These are phyloP conservation scores for Thera britannica DNA, from an alignment of 2,888 invertebrate genomes.

Conservation along the genomic window DNA sequence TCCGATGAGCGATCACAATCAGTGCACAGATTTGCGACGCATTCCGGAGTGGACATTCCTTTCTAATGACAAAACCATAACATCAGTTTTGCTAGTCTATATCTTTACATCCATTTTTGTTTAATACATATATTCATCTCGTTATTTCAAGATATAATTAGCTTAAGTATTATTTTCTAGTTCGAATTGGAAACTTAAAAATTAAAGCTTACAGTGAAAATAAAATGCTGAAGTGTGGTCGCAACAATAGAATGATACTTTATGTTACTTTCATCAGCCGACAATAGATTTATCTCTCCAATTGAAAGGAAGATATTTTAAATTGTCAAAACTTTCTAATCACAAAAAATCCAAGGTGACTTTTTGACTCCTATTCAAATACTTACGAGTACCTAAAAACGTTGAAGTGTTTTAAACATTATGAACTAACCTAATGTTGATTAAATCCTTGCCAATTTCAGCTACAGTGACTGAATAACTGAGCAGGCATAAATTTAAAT, in stretches of 20 bases:
- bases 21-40: constrained; percentile 47
- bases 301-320: neutral
- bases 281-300: neutral
- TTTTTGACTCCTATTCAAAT: too few relatives aligned
- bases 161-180: neutral
- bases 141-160: neutral
- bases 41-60: constrained; percentile 48
- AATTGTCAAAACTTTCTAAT: constrained; percentile 13
- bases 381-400: too few relatives aligned
- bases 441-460: too few relatives aligned
- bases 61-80: constrained; percentile 37
- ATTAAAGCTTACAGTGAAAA: neutral
- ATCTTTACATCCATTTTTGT: neutral
- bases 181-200: neutral
- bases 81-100: neutral
- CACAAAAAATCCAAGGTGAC: neutral
- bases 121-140: neutral
- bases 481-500: too few relatives aligned
- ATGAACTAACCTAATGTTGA: too few relatives aligned
- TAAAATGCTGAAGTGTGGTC: neutral
- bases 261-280: constrained; percentile 1
- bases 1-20: constrained; percentile 32
- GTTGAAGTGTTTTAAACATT: too few relatives aligned
- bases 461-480: too few relatives aligned
- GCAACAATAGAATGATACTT: neutral